Percentiles rank a stretch among this genome's conserved stretches.
These are phyloP conservation scores for Epicauta chinensis DNA, from an alignment of 1,140 invertebrate genomes.

Conservation along the genomic window DNA sequence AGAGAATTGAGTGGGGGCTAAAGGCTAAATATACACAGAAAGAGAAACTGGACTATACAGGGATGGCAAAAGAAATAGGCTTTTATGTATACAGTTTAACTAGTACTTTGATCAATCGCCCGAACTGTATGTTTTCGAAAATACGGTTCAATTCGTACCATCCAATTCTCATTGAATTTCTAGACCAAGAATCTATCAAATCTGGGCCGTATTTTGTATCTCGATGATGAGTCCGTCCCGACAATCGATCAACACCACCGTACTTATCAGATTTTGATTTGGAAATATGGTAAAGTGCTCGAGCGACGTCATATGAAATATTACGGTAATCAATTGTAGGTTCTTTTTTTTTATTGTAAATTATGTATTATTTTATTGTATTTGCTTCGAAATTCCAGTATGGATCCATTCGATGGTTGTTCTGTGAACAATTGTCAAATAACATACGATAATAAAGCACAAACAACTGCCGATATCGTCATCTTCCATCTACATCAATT, in stretches of 20 bases:
- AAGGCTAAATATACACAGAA: too few relatives aligned
- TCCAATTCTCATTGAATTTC: too few relatives aligned
- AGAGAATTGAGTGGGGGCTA: too few relatives aligned
- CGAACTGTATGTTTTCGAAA: too few relatives aligned
- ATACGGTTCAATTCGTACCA: too few relatives aligned
- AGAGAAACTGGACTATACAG: too few relatives aligned
- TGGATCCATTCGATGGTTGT: conserved; percentile 50
- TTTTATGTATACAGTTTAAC: too few relatives aligned
- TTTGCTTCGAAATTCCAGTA: conserved; percentile 26
- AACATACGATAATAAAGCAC: conserved; percentile 43
- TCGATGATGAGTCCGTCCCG: conserved; percentile 30
- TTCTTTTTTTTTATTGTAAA: neutral
- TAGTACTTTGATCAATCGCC: too few relatives aligned
- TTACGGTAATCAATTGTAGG: conserved; percentile 22
- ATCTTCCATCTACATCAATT: conserved; percentile 53
- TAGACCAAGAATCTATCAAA: conserved; percentile 33
- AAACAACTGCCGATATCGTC: conserved; percentile 48
- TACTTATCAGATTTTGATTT: conserved; percentile 39
- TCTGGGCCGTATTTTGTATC: conserved; percentile 35
- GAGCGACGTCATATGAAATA: conserved; percentile 37
- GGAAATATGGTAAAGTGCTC: conserved; percentile 40
- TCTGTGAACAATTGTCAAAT: conserved; percentile 50
- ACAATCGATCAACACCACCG: conserved; percentile 7
- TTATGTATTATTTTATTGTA: neutral
- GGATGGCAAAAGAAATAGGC: too few relatives aligned